A percentile compares a stretch with the other conserved stretches of the same genome.
phyloP scores from a whole-genome alignment of 2,888 invertebrate species.

The Branchellion lobata region DNA sequence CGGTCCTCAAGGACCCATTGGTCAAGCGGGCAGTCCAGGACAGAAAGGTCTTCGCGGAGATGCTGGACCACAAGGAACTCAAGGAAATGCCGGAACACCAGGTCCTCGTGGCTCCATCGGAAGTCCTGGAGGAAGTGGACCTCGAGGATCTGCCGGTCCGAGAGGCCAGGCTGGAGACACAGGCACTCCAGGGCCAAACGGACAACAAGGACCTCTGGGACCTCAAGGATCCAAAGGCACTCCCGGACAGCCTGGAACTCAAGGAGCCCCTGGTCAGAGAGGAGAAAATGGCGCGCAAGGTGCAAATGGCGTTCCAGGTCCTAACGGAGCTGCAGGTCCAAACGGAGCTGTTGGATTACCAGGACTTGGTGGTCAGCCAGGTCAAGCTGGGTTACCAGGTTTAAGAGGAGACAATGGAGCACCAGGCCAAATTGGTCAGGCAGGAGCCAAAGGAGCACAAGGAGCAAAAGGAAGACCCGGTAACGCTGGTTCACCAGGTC shows the following conservation, averaged over 20 bases:
- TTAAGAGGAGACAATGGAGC: constrained; percentile 25
- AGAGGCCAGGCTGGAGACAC: constrained; percentile 36
- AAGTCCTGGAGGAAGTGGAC: constrained; percentile 11
- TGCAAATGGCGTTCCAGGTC: constrained; percentile 43
- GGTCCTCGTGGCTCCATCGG: constrained; percentile 22
- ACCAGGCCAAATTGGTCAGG: constrained; percentile 61
- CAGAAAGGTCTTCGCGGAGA: background rate
- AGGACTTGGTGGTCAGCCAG: constrained; percentile 48
- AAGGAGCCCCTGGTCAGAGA: constrained; percentile 27
- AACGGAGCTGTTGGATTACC: background rate
- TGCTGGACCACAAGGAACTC: constrained; percentile 10
- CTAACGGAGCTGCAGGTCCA: constrained; percentile 4
- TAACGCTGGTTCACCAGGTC: constrained; percentile 34
- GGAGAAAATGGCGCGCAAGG: constrained; percentile 44
- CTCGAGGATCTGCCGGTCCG: background rate
- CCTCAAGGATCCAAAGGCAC: constrained; percentile 42
- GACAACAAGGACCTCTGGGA: constrained; percentile 40
- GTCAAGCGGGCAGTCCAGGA: constrained; percentile 12
- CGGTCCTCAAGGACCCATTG: constrained; percentile 31
- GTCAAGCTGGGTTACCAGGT: constrained; percentile 49
- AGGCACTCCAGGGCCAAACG: constrained; percentile 45
- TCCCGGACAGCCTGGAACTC: background rate
- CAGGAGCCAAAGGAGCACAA: constrained; percentile 32
- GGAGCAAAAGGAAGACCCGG: constrained; percentile 41
- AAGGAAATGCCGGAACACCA: background rate